Percentiles rank a stretch among this genome's conserved stretches.
phyloP scores from a whole-genome alignment of 2,113 vertebrate genomes.

The Ptyas mucosa region DNA sequence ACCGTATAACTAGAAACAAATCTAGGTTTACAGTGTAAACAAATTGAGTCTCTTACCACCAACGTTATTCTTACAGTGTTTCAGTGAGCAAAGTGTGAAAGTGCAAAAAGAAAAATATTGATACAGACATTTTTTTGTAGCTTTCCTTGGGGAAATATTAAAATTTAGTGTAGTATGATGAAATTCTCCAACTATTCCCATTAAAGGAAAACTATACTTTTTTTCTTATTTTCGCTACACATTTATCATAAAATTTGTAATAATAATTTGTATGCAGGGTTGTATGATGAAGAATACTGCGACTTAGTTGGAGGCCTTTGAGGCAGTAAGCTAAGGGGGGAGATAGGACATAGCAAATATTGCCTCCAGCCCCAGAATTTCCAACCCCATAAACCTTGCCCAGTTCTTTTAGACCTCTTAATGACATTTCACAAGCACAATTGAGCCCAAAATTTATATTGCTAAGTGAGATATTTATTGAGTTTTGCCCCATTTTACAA shows the following conservation, averaged over 20 bases:
- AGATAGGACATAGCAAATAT: not conserved
- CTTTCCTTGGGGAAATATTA: not conserved
- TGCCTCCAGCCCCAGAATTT: not conserved
- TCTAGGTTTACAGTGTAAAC: not conserved
- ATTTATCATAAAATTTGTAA: not conserved
- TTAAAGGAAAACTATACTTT: not conserved
- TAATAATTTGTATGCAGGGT: not conserved
- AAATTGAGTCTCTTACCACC: not conserved
- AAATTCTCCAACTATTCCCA: not conserved
- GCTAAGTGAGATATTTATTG: too few relatives aligned
- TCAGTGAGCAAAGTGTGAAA: slow-evolving; percentile 5
- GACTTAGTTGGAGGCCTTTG: not conserved
- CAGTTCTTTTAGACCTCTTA: not conserved
- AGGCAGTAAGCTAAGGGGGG: not conserved
- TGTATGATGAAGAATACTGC: not conserved
- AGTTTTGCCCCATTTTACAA: too few relatives aligned
- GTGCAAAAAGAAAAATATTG: not conserved
- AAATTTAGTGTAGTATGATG: not conserved
- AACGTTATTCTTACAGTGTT: not conserved
- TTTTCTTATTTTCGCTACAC: not conserved
- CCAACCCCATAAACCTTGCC: not conserved
- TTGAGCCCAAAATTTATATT: too few relatives aligned
- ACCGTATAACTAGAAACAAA: not conserved
- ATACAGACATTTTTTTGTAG: not conserved
- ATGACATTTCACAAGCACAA: not conserved